These are phyloP conservation scores for Dryocosmus kuriphilus DNA, from an alignment of 2,888 invertebrate species.

Conservation along the genomic window DNA sequence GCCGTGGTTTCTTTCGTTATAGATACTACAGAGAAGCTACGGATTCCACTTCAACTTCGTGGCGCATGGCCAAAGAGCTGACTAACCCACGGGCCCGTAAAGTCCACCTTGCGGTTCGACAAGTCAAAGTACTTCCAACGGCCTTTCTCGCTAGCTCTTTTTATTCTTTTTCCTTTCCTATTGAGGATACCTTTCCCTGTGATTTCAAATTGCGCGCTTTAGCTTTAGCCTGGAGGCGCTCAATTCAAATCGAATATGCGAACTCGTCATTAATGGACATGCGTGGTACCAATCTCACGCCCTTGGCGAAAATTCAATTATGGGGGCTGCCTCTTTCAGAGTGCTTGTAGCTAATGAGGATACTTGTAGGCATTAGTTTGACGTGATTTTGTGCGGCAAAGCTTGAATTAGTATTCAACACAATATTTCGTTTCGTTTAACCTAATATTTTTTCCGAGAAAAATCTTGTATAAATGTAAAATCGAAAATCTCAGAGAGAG, in stretches of 20 bases:
- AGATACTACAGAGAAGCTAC: not conserved
- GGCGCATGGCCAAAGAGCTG: constrained; percentile 15
- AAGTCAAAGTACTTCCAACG: not conserved
- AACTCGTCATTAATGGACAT: not conserved
- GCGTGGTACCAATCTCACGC: not conserved
- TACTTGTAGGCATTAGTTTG: not conserved
- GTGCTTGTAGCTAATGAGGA: not conserved
- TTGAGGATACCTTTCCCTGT: not conserved
- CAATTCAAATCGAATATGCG: not conserved
- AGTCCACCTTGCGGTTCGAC: constrained; percentile 9
- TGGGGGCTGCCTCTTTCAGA: not conserved
- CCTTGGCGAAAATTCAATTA: not conserved
- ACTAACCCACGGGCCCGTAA: not conserved
- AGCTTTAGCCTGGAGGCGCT: not conserved
- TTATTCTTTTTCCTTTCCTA: not conserved
- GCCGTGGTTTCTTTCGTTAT: constrained; percentile 5
- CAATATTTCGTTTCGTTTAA: not conserved
- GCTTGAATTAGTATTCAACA: not conserved
- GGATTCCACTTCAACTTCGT: not conserved
- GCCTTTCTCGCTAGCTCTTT: not conserved
- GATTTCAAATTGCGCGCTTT: not conserved
- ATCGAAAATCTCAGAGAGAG: no score
- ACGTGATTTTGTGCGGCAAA: not conserved
- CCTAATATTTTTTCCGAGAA: no score
- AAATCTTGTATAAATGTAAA: no score